Evolutionary conservation across 2,888 invertebrate species (phyloP), one percentile per base, ranked within the genome.

Genomic region (Microchrysa polita): DNA sequence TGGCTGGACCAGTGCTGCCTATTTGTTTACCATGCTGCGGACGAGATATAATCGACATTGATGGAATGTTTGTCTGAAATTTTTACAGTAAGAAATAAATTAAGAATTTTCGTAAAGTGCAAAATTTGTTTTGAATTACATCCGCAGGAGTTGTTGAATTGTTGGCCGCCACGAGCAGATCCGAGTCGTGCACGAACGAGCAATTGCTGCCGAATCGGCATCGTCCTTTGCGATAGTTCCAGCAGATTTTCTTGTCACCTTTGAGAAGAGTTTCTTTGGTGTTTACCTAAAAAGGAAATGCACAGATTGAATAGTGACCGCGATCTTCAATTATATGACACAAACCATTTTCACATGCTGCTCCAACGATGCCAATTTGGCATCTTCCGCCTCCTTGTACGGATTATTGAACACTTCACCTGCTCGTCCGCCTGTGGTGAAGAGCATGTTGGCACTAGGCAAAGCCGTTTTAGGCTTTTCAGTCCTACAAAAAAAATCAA

Each of bases 161-260:
- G 16, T 23, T 22, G 59, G 14, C 14, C 16, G 27, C 27, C 91
- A 91, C 27, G 4, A 34, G 40, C 27, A 95, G 86, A 82, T 96
- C 95, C 0, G 94, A 93, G 80, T 95, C 95, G 83, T 97, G 96
- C 0, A 95, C 95, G 84, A 92, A 97, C 79, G 93, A 93, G 83
- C 97, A 97, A 80, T 93, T 95, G 81, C 94, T 94, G 0, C 96
- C 96, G 85, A 95, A 96, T 67, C 94, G 88, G 82, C 97, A 97
- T 40, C 92, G 88, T 1, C 96, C 96, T 82, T 95, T 95, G 48
- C 94, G 88, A 82, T 95, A 95, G 85, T 95, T 96, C 94, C 95
- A 96, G 84, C 97, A 97, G 76, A 96, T 92, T 82, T 93, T 93
- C 80, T 92, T 93, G 0, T 94, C 95, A 81, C 95, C 95, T 79